A percentile compares a stretch with the other conserved stretches of the same genome.
Evolutionary conservation across 2,888 invertebrate species (phyloP).

Genomic region (Drosophila anomelani): DNA sequence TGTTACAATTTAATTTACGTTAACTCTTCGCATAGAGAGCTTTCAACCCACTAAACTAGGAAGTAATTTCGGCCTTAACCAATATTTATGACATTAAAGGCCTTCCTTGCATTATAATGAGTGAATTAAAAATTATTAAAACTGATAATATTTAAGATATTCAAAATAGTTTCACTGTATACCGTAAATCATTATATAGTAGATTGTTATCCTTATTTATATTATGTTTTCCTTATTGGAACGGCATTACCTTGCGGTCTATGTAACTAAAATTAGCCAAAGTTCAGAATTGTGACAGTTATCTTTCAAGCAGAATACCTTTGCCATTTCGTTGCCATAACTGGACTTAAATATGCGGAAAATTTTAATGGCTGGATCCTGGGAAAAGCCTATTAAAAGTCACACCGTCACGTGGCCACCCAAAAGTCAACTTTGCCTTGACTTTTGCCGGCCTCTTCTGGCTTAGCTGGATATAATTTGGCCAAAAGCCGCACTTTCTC

Average conservation of each 20-base stretch:
- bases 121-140: not conserved
- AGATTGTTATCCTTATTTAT: no score
- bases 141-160: not conserved
- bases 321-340: constrained; percentile 44
- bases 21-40: no score
- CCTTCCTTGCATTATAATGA: not conserved
- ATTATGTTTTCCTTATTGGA: no score
- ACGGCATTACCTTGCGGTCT: not conserved
- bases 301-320: constrained; percentile 7
- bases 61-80: not conserved
- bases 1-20: no score
- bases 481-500: constrained; percentile 45
- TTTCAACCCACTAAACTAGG: not conserved
- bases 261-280: constrained; percentile 34
- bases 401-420: constrained; percentile 32
- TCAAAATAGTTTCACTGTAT: not conserved
- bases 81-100: not conserved
- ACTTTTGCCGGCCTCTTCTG: constrained; percentile 53
- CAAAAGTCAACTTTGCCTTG: constrained; percentile 63
- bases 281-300: constrained; percentile 12
- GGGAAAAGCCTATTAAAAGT: constrained; percentile 65
- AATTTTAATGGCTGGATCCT: constrained; percentile 66
- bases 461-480: constrained; percentile 41
- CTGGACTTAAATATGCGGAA: constrained; percentile 72
- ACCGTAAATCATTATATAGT: not conserved